These are phyloP conservation scores for Drosophila diplacantha DNA, from an alignment of 2,888 invertebrate species.

Conservation along the genomic window DNA sequence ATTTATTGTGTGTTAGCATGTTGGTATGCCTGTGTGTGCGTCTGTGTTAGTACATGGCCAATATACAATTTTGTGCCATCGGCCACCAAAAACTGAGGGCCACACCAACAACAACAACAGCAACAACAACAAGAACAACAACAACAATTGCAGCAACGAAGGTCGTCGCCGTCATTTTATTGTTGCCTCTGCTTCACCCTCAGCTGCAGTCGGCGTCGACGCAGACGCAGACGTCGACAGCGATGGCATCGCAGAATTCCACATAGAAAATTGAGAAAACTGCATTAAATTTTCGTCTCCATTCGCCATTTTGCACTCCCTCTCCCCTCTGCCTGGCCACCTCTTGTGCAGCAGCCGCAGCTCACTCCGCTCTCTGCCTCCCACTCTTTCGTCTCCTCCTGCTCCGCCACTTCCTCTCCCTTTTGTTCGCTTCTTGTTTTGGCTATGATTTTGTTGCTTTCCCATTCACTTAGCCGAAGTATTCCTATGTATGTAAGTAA, in stretches of 20 bases:
- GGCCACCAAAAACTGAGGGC: conserved; percentile 66
- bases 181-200: conserved; percentile 18
- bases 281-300: conserved; percentile 67
- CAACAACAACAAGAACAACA: conserved; percentile 19
- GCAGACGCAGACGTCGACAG: conserved; percentile 30
- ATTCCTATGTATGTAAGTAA: conserved; percentile 3
- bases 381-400: neutral
- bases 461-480: conserved; percentile 25
- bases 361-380: conserved; percentile 9
- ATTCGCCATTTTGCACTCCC: conserved; percentile 13
- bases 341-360: conserved; percentile 19
- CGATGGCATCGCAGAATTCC: conserved; percentile 50
- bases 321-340: neutral
- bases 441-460: conserved; percentile 32
- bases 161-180: conserved; percentile 53
- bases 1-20: conserved; percentile 15
- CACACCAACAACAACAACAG: conserved; percentile 41
- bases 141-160: conserved; percentile 57
- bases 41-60: conserved; percentile 46
- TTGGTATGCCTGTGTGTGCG: conserved; percentile 10
- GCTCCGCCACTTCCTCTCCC: neutral
- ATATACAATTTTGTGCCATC: conserved; percentile 62
- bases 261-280: conserved; percentile 69
- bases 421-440: conserved; percentile 29
- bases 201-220: conserved; percentile 35